phyloP scores from a whole-genome alignment of 2,888 invertebrate genomes.

The Mythimna ferrago region DNA sequence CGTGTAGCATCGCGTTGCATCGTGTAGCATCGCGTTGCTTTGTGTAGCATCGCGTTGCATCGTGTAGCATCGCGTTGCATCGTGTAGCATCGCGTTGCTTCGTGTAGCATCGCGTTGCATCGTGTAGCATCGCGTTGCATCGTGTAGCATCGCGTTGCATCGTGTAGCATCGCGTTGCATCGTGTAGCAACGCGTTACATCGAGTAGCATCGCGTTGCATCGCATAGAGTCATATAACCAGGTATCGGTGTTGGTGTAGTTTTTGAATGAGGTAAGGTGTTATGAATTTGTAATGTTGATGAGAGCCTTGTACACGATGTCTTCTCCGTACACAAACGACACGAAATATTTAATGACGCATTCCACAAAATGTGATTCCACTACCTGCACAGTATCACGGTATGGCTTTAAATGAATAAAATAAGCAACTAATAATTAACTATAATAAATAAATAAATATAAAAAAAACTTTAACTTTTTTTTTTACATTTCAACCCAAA shows the following conservation, averaged over 20 bases:
- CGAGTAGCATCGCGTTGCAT: not conserved
- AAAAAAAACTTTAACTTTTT: too few species aligned
- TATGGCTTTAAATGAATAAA: too few species aligned
- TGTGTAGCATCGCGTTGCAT: not conserved
- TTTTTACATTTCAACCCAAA: too few species aligned
- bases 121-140: conserved; percentile 28
- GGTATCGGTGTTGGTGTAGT: conserved; percentile 25
- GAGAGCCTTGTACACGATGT: not conserved
- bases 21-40: conserved; percentile 28
- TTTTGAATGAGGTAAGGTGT: conserved; percentile 22
- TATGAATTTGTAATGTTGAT: conserved; percentile 14
- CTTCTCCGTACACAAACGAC: not conserved
- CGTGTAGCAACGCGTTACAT: conserved; percentile 28
- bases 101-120: not conserved
- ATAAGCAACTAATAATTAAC: too few species aligned
- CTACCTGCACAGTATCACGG: not conserved
- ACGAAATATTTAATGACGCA: not conserved
- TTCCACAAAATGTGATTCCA: not conserved
- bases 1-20: conserved; percentile 24
- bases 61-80: conserved; percentile 19
- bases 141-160: not conserved
- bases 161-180: conserved; percentile 9
- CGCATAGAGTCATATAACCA: not conserved
- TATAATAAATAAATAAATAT: not conserved
- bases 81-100: conserved; percentile 28